These are phyloP conservation scores for Strigops habroptila DNA, from an alignment of 2,113 vertebrate genomes.

Conservation along the genomic window DNA sequence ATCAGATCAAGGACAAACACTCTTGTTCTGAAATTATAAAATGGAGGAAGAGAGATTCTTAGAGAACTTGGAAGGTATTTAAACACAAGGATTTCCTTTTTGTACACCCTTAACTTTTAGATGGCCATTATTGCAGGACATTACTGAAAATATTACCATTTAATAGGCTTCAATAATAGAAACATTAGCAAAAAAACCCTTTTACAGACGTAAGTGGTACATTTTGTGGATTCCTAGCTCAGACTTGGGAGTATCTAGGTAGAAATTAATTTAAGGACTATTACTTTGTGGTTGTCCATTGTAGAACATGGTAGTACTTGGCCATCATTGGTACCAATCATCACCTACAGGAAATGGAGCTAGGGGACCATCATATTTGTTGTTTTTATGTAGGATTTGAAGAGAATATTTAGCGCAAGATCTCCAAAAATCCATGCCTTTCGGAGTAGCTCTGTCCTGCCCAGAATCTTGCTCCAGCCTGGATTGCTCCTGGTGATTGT, in stretches of 20 bases:
- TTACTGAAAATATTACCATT: neutral
- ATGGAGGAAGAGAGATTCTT: neutral
- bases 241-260: neutral
- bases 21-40: neutral
- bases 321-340: neutral
- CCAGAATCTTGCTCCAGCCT: neutral
- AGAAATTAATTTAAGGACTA: neutral
- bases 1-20: neutral
- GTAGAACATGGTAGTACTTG: neutral
- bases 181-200: neutral
- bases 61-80: neutral
- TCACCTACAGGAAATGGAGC: neutral
- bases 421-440: neutral
- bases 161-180: neutral
- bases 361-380: rapidly evolving
- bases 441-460: neutral
- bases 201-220: neutral
- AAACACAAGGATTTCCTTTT: neutral
- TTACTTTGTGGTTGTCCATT: neutral
- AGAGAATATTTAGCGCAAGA: neutral
- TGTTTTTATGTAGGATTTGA: neutral
- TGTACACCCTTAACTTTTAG: neutral
- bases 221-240: neutral
- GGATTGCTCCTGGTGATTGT: neutral
- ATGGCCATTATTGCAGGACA: neutral